These are phyloP conservation scores for Sturnira hondurensis DNA, from an alignment of 2,113 vertebrate genomes.

Conservation along the genomic window DNA sequence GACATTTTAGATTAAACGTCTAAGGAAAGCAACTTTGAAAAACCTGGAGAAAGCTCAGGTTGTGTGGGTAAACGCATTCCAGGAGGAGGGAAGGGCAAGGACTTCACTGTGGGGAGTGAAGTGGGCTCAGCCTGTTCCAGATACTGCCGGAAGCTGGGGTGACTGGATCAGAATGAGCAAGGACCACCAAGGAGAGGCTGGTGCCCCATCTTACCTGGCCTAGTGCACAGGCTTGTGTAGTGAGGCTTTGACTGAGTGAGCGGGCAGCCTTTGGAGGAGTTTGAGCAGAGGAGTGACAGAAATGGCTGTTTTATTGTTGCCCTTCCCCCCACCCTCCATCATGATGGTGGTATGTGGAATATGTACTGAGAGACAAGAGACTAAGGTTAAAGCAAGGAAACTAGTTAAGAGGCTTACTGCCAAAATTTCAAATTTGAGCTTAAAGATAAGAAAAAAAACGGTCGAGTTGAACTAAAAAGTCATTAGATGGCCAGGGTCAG, in stretches of 20 bases:
- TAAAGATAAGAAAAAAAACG: neutral
- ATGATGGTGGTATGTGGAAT: neutral
- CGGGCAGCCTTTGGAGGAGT: neutral
- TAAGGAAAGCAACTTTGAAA: neutral
- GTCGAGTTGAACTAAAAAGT: neutral
- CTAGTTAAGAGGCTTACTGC: neutral
- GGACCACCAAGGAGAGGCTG: accelerated
- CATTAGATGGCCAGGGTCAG: neutral
- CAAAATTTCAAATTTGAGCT: neutral
- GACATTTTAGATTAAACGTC: neutral
- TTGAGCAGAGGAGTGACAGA: neutral
- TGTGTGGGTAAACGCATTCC: neutral
- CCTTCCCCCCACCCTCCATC: neutral
- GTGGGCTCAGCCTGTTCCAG: too few species aligned
- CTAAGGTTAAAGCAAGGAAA: neutral
- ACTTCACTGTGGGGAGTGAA: too few species aligned
- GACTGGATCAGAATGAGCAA: neutral
- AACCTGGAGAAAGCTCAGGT: neutral
- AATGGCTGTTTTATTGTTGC: neutral
- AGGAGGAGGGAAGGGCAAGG: neutral
- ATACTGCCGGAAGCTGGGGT: neutral
- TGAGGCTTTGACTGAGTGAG: neutral
- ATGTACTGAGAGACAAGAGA: neutral
- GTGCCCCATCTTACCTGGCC: accelerated
- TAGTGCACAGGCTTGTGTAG: accelerated